Percentiles rank a stretch among this genome's conserved stretches.
phyloP scores from a whole-genome alignment of 2,797 vertebrate genomes.

The Periophthalmus magnuspinnatus region DNA sequence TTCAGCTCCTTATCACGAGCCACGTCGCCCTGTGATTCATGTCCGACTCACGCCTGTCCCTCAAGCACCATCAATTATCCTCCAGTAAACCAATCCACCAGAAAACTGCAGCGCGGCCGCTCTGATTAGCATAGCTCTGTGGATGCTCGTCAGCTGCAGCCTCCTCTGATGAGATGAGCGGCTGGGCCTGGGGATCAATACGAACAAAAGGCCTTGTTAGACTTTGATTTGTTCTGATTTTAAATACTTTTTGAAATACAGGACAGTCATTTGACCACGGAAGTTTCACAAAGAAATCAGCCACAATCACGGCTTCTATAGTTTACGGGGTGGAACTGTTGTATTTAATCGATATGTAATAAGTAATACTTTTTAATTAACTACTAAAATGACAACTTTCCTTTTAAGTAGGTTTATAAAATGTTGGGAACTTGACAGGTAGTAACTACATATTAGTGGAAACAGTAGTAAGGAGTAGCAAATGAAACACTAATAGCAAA shows the following conservation, averaged over 20 bases:
- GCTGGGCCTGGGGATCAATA: constrained; percentile 45
- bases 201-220: constrained; percentile 11
- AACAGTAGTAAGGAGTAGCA: background rate
- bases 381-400: too few species aligned
- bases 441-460: background rate
- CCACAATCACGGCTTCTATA: constrained; percentile 4
- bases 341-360: too few species aligned
- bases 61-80: constrained; percentile 98
- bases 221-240: constrained; percentile 19
- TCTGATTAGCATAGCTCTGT: constrained; percentile 80
- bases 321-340: background rate
- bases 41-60: constrained; percentile 92
- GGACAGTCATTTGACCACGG: background rate
- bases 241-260: constrained; percentile 16
- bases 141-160: constrained; percentile 60
- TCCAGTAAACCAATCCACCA: constrained; percentile 92
- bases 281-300: background rate
- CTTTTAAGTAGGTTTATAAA: background rate
- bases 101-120: constrained; percentile 65
- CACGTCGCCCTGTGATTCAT: constrained; percentile 91
- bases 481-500: background rate
- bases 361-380: too few species aligned
- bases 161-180: constrained; percentile 60
- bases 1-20: constrained; percentile 94
- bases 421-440: background rate